Base-by-base conservation (phyloP, 2,888 invertebrate species). In the Cremastinae sp. region DNA sequence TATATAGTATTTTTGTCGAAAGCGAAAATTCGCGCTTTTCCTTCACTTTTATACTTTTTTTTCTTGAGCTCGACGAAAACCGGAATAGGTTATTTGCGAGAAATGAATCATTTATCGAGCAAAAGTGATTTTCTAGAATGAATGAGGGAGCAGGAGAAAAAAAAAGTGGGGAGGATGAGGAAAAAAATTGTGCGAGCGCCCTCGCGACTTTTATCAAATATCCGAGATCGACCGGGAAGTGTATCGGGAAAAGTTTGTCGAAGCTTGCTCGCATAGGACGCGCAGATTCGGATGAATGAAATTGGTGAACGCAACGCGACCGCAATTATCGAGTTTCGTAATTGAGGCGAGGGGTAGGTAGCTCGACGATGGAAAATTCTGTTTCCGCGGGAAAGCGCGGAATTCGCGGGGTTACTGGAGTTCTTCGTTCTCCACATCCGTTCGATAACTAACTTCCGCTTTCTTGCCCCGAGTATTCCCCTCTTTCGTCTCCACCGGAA, bases 371-470 rank as follows among this genome's bases (percentile, higher is more conserved):
- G 41, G 58, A 74, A 58, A 36, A 28, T 28, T 28, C 28, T 28
- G 2, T 5, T 53, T 45, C 45, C 38, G 41, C 0, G 36, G 16
- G 9, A 14, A 28, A 1, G 7, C 34, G 45, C 14, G 47, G 41
- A 71, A 61, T 45, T 49, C 8, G 41, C 58, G 69, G 65, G 14
- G 20, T 56, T 34, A 16, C 12, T n/a, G 16, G 16, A 14, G 61
- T 45, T 72, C 54, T 70, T 71, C 14, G 16, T 59, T 51, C 51
- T 62, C 53, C 79, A 78, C 81, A 81, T 84, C 82, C 83, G 79
- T 62, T 69, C 79, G 66, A 61, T 83, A 83, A 84, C 81, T 81
- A 82, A 78, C 80, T 84, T 83, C 84, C 84, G 83, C n/a, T 74
- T 77, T 69, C 56, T 74, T 72, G 69, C 12, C 68, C 20, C 16